Evolutionary conservation across 2,113 vertebrate genomes (phyloP).

Genomic region (Phylloscopus trochiloides): DNA sequence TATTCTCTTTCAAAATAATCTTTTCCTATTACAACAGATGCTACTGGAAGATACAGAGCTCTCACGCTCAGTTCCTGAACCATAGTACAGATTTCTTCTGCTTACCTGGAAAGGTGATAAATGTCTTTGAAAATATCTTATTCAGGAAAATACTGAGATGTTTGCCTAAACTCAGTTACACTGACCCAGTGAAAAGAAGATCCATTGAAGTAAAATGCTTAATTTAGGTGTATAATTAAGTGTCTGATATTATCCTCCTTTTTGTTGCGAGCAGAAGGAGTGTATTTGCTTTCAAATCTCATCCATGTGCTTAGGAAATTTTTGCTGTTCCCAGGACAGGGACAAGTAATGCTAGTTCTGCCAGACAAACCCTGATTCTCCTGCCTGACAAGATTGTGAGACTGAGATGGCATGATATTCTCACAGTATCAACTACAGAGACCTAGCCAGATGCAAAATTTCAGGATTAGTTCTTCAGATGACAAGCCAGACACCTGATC

Average conservation of each 20-base stretch:
- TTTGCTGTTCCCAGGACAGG: background rate
- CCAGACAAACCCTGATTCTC: background rate
- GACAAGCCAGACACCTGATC: background rate
- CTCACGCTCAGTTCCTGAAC: background rate
- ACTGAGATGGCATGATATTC: background rate
- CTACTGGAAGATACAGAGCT: background rate
- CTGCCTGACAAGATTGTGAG: background rate
- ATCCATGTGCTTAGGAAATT: background rate
- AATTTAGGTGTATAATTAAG: background rate
- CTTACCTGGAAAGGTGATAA: background rate
- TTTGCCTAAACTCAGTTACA: background rate
- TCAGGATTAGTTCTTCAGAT: background rate
- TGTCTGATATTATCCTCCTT: background rate
- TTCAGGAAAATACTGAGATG: background rate
- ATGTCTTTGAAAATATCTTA: background rate
- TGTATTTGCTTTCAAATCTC: background rate
- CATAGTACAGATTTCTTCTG: background rate
- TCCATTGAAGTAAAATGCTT: background rate
- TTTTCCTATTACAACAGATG: background rate
- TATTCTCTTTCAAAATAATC: background rate
- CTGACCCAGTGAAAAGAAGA: background rate
- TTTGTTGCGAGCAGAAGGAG: background rate
- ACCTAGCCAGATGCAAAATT: background rate
- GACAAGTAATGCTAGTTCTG: background rate
- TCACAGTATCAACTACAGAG: background rate